Evolutionary conservation across 2,113 vertebrate genomes (phyloP).

Genomic region (Macaca mulatta): DNA sequence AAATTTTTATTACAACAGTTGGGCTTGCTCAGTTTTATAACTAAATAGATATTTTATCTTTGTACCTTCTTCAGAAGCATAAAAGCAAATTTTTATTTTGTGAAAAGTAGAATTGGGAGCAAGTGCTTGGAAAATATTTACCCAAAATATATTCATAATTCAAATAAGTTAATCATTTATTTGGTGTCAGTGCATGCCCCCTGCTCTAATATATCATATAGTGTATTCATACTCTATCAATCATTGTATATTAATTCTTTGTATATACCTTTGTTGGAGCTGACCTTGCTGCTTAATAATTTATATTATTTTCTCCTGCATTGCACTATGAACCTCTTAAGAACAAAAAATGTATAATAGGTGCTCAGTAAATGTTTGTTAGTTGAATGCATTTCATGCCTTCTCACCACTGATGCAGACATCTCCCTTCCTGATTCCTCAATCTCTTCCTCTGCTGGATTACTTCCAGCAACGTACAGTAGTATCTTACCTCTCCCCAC

Average conservation of each 20-base stretch:
- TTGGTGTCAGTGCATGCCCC: neutral
- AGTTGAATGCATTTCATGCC: neutral
- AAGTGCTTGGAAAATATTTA: constrained; percentile 34
- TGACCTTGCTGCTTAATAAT: neutral
- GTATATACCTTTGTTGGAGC: neutral
- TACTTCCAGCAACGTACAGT: neutral
- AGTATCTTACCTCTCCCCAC: neutral
- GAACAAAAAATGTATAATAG: neutral
- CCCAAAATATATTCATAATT: neutral
- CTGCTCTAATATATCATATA: neutral
- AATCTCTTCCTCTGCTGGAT: neutral
- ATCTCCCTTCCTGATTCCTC: neutral
- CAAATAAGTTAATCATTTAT: neutral
- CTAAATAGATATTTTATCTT: neutral
- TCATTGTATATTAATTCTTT: neutral
- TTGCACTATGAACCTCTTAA: neutral
- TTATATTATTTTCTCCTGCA: neutral
- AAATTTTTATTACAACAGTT: neutral
- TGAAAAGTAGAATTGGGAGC: constrained; percentile 1
- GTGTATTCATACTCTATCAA: neutral
- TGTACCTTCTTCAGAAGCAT: neutral
- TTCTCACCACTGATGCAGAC: neutral
- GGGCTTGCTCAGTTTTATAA: neutral
- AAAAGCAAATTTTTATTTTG: neutral
- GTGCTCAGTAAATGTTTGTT: neutral